phyloP scores from a whole-genome alignment of 1,140 invertebrate genomes.

The Proctacanthus coquilletti region DNA sequence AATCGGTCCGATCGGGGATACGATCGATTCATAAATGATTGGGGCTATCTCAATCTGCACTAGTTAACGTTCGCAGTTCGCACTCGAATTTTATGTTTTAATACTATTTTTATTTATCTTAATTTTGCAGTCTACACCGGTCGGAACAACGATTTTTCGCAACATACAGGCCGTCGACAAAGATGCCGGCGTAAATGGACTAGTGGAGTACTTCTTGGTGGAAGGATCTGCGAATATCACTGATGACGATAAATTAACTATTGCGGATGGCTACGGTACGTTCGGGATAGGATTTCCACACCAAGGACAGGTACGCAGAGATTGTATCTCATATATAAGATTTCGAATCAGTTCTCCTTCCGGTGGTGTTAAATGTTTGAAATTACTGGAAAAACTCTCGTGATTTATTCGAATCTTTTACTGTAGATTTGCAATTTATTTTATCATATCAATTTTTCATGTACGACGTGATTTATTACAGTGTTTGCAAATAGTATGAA shows the following conservation, averaged over 20 bases:
- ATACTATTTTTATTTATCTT: conserved; percentile 10
- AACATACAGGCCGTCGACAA: conserved; percentile 67
- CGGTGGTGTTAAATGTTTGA: too few relatives aligned
- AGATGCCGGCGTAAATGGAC: conserved; percentile 72
- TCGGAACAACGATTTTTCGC: conserved; percentile 74
- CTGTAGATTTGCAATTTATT: not conserved
- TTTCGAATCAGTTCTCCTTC: too few relatives aligned
- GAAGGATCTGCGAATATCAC: conserved; percentile 39
- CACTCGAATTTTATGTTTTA: conserved; percentile 2
- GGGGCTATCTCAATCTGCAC: too few relatives aligned
- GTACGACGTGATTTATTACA: too few relatives aligned
- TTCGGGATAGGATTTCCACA: conserved; percentile 78
- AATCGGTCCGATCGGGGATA: too few relatives aligned
- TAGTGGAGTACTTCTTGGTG: conserved; percentile 65
- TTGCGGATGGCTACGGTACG: conserved; percentile 63
- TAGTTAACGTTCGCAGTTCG: too few relatives aligned
- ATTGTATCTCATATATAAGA: too few relatives aligned
- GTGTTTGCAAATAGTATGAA: too few relatives aligned
- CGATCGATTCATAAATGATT: too few relatives aligned
- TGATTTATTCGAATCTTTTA: not conserved
- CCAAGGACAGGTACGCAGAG: conserved; percentile 50
- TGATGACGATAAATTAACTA: conserved; percentile 43
- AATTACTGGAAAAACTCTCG: too few relatives aligned
- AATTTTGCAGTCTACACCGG: conserved; percentile 63
- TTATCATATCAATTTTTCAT: too few relatives aligned